Evolutionary conservation across 2,797 vertebrate species (phyloP), one percentile per base, ranked within the genome.

Genomic region (Helostoma temminkii): DNA sequence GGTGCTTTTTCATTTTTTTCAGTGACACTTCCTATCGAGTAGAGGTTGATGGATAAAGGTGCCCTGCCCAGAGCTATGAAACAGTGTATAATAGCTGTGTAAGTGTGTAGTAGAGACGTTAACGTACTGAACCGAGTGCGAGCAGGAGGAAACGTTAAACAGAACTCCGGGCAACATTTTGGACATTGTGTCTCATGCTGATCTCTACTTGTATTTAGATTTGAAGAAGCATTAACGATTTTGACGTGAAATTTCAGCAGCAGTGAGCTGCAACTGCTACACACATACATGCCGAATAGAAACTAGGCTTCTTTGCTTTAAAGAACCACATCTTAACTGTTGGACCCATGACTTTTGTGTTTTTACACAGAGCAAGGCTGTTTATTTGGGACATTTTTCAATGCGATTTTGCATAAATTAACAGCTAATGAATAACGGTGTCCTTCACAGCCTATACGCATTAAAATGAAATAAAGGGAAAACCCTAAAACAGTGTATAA

Each of bases 281-380:
- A n/a, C n/a, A n/a, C n/a, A n/a, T n/a, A 6, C 5, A n/a, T 0
- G 39, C 58, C 30, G 46, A 41, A 57, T 16, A 9, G 8, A 30
- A 42, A 3, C 1, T 12, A 28, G 0, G 1, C 1, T 30, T 0
- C 11, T 25, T n/a, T 14, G 1, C 37, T 9, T 15, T 0, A 9
- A 18, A 1, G 2, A 2, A 9, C 0, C 0, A 0, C 1, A 7
- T 5, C 2, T 24, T 3, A 8, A 3, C 3, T 15, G 26, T 19
- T 21, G 22, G 1, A 18, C 16, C 0, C 0, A 5, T 14, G 5
- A 1, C 8, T 28, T 8, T 0, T 30, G 28, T 1, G 3, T 2
- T n/a, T 34, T 25, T 1, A 22, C 0, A 2, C 10, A 0, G 3
- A 19, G 9, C 12, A 3, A 9, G 4, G 1, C 2, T 6, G 0